Evolutionary conservation across 2,888 invertebrate species (phyloP), one percentile per base, ranked within the genome.

Genomic region (Zele albiditarsus): DNA sequence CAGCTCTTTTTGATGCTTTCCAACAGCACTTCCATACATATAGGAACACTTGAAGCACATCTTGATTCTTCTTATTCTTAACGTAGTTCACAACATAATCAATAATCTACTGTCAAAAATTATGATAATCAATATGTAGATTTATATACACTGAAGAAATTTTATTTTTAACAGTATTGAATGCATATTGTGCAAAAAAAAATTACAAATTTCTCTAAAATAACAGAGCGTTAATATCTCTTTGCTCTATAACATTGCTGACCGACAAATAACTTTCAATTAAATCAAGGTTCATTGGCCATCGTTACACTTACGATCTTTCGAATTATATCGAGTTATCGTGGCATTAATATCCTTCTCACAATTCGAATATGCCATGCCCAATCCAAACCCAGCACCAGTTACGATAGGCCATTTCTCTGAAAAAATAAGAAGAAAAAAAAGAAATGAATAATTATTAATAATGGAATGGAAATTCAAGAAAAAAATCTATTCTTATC

Each of bases 361-460:
- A 89, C 97, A 97, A 90, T 97, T 96, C 71, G 95, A 92, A 90
- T 95, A 96, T 66, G 97, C 97, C 91, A 96, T 93, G 68, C 98
- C 98, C 83, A 97, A 90, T 53, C 98, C 98, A 88, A 97, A 93
- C 71, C 98, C 98, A 80, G 95, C 92, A 49, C 98, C 98, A 76
- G 96, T 92, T 85, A 96, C 92, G 33, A 97, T 90, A 1, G 98
- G 98, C 97, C 97, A 98, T 84, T 94, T 93, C 86, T 95, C 93
- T 93, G 85, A 5, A 89, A 88, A 76, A 78, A 81, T 73, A 77
- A 10, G 33, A 2, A 2, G 14, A 27, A 31, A 14, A 28, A 25
- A n/a, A 16, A 25, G 20, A 28, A 2, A 53, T 38, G 25, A 46
- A 66, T 62, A n/a, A 10, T 16, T 12, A 23, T 27, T 16, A 12